Evolutionary conservation across 2,797 vertebrate species (phyloP), one percentile per base, ranked within the genome.

Genomic region (Catamblyrhynchus diadema): DNA sequence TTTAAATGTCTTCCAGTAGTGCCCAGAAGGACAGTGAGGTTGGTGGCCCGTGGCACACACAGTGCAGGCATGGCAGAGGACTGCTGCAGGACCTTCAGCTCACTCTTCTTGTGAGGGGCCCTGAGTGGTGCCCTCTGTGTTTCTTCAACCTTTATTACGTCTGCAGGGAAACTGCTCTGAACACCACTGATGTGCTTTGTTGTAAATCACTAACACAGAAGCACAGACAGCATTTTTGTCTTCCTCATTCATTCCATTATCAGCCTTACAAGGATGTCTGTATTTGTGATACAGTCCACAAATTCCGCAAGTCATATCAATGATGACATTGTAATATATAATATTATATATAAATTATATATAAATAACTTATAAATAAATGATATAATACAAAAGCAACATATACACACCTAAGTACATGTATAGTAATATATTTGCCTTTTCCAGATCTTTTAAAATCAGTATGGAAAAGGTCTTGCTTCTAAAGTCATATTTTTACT

Each of bases 31-130:
- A 39, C 42, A 20, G 17, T 2, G 19, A 60, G 33, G 42, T 18
- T 65, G 1, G 4, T 20, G n/a, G 44, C 22, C 56, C 3, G 0
- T 24, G 24, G 47, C 16, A 21, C 27, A 32, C 11, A 45, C 12
- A 14, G 22, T 19, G 11, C 10, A 6, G 35, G 14, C 8, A 4
- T 21, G 30, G 19, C 25, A 71, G 32, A 37, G 64, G 70, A 13
- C 45, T 60, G 54, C 22, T 81, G 57, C 21, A 62, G 37, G 20
- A 81, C 23, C 33, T 48, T 12, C 37, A 44, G 48, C 27, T 65
- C 53, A 28, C 0, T 0, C 21, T 59, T 51, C 33, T 21, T 12
- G 5, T 45, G 41, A 81, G 18, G 17, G 78, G 51, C 6, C 56
- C 47, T 37, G 32, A 28, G 14, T 39, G 42, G 8, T 56, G 41